Base-by-base conservation (phyloP, 2,888 invertebrate species). In the Eupithecia exiguata region DNA sequence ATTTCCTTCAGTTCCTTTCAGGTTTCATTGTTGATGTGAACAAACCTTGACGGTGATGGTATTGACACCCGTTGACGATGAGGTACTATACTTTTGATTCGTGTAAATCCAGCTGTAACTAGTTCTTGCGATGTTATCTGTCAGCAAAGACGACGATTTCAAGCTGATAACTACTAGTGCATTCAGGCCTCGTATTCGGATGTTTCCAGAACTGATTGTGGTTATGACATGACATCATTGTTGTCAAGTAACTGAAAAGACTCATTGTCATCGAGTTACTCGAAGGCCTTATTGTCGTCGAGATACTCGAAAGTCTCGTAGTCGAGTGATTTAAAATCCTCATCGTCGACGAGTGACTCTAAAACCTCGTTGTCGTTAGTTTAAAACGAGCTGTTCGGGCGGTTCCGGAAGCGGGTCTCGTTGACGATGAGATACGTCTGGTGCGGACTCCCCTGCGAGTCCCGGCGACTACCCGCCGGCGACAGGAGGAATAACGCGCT, bases 381-480 rank as follows among this genome's bases (percentile, higher is more conserved):
- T 46, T 72, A 75, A 25, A 76, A 76, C n/a, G 76, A 76, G 61
- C 73, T 76, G 25, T 76, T 76, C n/a, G 76, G 76, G 21, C 76
- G 71, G 69, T 76, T 76, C 14, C 76, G 65, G 67, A 76, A 74
- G 62, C 76, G 76, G 43, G 66, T 70, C 71, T 76, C 73, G 71
- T 76, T 76, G 35, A 76, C 76, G 66, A 76, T 74, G 73, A 76
- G 76, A 38, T 76, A 76, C 61, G 73, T 67, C 43, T 76, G 75
- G 16, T 71, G 76, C 71, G 71, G 73, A 65, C 65, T 58, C 49
- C 71, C 66, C 43, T 70, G 71, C 36, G 70, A 65, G 65, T 66
- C 66, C 4, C 66, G 70, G 53, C 53, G 70, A 1, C 43, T 35
- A n/a, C 67, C 58, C 49, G 62, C 18, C n/a, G 70, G 53, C n/a